Evolutionary conservation across 1,140 invertebrate species (phyloP).

Genomic region (Helicorthomorpha holstii): DNA sequence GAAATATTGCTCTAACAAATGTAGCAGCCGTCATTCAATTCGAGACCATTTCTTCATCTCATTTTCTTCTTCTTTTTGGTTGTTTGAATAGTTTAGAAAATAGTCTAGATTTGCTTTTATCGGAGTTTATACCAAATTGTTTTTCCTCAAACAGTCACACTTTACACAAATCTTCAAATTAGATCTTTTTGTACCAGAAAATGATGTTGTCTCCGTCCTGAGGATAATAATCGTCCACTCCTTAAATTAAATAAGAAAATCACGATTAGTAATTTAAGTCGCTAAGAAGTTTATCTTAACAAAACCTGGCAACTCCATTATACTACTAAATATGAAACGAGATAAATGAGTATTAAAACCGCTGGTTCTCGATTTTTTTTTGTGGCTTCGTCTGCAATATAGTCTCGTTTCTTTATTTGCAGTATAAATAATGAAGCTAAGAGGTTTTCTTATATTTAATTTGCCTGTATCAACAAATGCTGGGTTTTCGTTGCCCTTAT

Average conservation of each 20-base stretch:
- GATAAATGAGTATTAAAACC: too few species aligned
- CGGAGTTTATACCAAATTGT: too few species aligned
- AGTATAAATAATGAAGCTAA: slow-evolving; percentile 47
- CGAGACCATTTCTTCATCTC: too few species aligned
- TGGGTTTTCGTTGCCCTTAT: slow-evolving; percentile 30
- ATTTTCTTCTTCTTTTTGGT: too few species aligned
- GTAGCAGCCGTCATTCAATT: too few species aligned
- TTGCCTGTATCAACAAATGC: slow-evolving; percentile 51
- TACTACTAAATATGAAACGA: slow-evolving; percentile 39
- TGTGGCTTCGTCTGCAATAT: too few species aligned
- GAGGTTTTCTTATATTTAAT: slow-evolving; percentile 62
- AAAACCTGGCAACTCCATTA: neutral
- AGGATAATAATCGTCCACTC: slow-evolving; percentile 62
- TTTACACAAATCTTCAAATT: too few species aligned
- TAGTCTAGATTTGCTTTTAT: too few species aligned
- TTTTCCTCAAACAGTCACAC: too few species aligned
- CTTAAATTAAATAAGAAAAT: slow-evolving; percentile 29
- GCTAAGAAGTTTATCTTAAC: neutral
- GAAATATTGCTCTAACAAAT: too few species aligned
- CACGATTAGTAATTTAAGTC: neutral
- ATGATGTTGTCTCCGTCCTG: slow-evolving; percentile 67
- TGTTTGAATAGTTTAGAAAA: too few species aligned
- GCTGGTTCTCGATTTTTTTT: neutral
- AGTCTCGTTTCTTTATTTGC: too few species aligned
- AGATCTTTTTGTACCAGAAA: slow-evolving; percentile 81